Evolutionary conservation across 92 coral and sea anemone genomes (phyloP).

Genomic region (Porites divaricata): DNA sequence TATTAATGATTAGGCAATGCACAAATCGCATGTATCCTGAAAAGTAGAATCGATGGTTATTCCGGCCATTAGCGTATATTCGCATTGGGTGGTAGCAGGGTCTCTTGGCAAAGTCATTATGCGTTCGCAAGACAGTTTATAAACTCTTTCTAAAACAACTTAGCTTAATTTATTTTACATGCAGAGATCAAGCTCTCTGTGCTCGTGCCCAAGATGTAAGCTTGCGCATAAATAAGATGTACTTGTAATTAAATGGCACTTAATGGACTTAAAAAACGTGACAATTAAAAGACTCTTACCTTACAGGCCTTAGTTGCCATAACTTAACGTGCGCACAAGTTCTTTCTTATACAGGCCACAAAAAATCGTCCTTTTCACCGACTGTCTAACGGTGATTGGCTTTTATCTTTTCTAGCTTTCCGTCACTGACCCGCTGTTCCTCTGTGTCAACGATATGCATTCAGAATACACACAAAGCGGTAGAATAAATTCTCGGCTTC

Average conservation of each 20-base stretch:
- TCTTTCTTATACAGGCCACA: background rate
- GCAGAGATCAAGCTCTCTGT: background rate
- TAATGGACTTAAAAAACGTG: background rate
- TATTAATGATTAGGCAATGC: no score
- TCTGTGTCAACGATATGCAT: background rate
- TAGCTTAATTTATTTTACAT: background rate
- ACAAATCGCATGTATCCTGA: no score
- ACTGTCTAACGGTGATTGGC: background rate
- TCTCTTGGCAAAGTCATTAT: background rate
- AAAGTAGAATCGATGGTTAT: background rate
- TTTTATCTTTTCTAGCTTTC: background rate
- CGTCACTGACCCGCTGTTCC: constrained; percentile 3
- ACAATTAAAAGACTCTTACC: constrained; percentile 21
- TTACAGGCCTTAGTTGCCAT: constrained; percentile 12
- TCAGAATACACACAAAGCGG: background rate
- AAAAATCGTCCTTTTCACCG: background rate
- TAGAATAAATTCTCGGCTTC: background rate
- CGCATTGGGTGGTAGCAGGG: background rate
- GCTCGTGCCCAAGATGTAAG: background rate
- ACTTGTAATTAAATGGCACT: constrained; percentile 2
- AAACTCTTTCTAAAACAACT: background rate
- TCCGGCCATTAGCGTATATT: background rate
- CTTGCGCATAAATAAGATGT: background rate
- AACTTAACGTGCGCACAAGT: background rate
- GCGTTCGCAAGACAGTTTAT: background rate